Evolutionary conservation across 2,113 vertebrate genomes (phyloP), one percentile per base, ranked within the genome.

Genomic region (Platichthys flesus): DNA sequence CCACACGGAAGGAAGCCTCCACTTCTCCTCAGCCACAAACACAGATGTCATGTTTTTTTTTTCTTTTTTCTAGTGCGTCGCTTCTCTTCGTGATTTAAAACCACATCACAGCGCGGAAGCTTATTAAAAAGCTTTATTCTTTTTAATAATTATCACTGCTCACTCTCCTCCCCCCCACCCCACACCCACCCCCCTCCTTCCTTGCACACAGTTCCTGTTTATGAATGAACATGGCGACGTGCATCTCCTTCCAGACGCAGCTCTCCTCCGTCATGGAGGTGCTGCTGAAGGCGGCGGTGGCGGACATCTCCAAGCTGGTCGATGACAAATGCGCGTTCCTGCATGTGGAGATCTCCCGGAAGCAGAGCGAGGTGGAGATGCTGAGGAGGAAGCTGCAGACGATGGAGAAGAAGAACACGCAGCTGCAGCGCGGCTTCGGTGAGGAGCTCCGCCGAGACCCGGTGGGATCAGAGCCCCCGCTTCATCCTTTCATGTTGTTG

Each of bases 221-320:
- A 42, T 16, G 52, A 51, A 24, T 42, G 2, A 85, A 67, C 73
- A 94, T 94, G 93, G 90, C 91, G 82, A 90, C 89, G 75, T 92
- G 90, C 72, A 71, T 82, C 18, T 82, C 91, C 47, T 94, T 94
- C 63, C 92, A 94, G 40, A 90, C 74, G 52, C 92, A 93, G 82
- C 40, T 94, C 1, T 83, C 88, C 69, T 92, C 93, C 9, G 91
- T 94, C 37, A 90, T 94, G 93, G 93, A 94, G 88, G 91, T 89
- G 47, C 72, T 94, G 88, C 79, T 92, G 7, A 91, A 91, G 61
- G 88, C 92, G 31, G 93, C 93, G 5, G 92, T 94, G 81, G 80
- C 85, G 49, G 90, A 94, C 60, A 94, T 94, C 14, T 90, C 87
- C 85, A 91, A 92, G 79, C 91, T 94, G 64, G 90, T 94, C 73